These are phyloP conservation scores for Epicampocera succincta DNA, from an alignment of 2,888 invertebrate species.

Conservation along the genomic window DNA sequence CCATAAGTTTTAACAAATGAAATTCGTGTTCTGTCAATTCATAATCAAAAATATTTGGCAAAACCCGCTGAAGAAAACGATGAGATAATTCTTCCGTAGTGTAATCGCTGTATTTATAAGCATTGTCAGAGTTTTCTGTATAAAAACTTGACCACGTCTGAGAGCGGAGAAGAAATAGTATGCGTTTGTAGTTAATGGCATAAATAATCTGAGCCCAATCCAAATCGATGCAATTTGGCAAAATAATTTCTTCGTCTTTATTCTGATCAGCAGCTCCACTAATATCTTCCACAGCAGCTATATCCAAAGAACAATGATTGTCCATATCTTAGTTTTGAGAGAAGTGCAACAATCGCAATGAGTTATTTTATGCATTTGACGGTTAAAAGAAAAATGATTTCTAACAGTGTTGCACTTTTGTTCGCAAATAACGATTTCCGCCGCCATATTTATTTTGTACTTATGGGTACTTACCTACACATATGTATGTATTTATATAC, in stretches of 20 bases:
- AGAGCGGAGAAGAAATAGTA: conserved; percentile 35
- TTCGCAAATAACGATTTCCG: too few species aligned
- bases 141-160: conserved; percentile 48
- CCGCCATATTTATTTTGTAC: too few species aligned
- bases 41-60: conserved; percentile 50
- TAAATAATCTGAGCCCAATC: conserved; percentile 57
- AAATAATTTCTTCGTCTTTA: neutral
- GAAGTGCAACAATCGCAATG: too few species aligned
- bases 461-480: too few species aligned
- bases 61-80: conserved; percentile 37
- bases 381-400: too few species aligned
- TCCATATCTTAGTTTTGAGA: too few species aligned
- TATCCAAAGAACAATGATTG: too few species aligned
- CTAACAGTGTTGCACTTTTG: too few species aligned
- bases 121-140: conserved; percentile 33
- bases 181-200: conserved; percentile 39
- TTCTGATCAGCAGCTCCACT: neutral
- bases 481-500: too few species aligned
- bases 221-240: conserved; percentile 8
- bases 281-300: too few species aligned
- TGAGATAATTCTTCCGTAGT: conserved; percentile 42
- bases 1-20: conserved; percentile 33
- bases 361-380: too few species aligned
- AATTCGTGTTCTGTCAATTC: conserved; percentile 42
- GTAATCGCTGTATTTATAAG: conserved; percentile 27